Evolutionary conservation across 2,797 vertebrate genomes (phyloP), one percentile per base, ranked within the genome.

Genomic region (Microctenopoma lineatum): DNA sequence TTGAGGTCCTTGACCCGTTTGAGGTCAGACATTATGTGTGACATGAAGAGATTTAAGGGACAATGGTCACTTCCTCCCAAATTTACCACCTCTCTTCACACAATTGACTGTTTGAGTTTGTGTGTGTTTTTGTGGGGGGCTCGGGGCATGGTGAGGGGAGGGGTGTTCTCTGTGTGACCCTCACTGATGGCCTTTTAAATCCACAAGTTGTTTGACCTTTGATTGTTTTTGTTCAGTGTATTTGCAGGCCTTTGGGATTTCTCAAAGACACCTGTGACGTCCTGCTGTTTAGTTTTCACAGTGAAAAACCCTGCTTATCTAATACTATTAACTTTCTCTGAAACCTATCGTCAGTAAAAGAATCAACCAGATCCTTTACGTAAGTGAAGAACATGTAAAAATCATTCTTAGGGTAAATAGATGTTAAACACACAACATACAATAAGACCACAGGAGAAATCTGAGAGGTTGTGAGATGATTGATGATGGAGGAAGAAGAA

Each of bases 141-240:
- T 10, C 48, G 51, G 55, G 41, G 29, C 26, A 46, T 52, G 18
- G 50, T 3, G 18, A 62, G 18, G 46, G 60, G 62, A 66, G 66
- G 81, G 75, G 67, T 76, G 47, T 32, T n/a, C 44, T 39, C 73
- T 48, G 59, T 46, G 61, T 81, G 83, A 86, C 87, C 86, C 67
- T 74, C 34, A 59, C 68, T 29, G 70, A 83, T 79, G 78, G 72
- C 79, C 85, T 82, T 86, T 91, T 87, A 86, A 90, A 88, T 61
- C 81, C 80, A 84, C 87, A 87, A 91, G 85, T 89, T 83, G 77
- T 75, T 86, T 89, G 83, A 91, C 90, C 88, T 87, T 44, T 86
- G 81, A 86, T 34, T 90, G 78, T 44, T 80, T 66, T 46, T 70
- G 77, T 77, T 70, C 7, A 2, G 32, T 8, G 32, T 34, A 34